Percentiles rank a stretch among this genome's conserved stretches.
phyloP scores from a whole-genome alignment of 2,113 vertebrate genomes.

The Oceanites oceanicus region DNA sequence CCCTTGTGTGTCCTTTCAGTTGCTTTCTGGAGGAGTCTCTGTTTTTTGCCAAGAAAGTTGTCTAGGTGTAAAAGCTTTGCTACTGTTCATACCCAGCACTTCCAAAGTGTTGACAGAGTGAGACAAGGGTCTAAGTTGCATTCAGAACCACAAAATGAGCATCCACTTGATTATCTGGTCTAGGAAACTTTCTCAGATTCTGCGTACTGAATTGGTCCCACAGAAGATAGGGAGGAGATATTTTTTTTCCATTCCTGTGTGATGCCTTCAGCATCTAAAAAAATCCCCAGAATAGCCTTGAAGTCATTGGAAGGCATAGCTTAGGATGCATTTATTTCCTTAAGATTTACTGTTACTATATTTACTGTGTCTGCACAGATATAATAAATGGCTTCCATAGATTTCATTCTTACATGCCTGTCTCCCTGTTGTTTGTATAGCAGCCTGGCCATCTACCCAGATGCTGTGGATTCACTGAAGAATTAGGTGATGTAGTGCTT shows the following conservation, averaged over 20 bases:
- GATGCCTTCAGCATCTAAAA: background rate
- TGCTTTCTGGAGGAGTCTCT: background rate
- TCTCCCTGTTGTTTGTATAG: background rate
- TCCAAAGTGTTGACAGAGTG: slow-evolving; percentile 22
- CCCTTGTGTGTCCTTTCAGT: background rate
- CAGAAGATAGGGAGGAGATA: background rate
- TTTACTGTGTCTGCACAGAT: background rate
- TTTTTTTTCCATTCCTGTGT: background rate
- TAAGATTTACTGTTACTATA: background rate
- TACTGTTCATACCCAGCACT: background rate
- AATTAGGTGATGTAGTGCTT: background rate
- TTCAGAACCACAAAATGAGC: slow-evolving; percentile 19
- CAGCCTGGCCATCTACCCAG: background rate
- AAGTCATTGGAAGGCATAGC: background rate
- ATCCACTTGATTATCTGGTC: background rate
- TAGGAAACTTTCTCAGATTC: background rate
- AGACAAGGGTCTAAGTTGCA: background rate
- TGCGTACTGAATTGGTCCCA: background rate
- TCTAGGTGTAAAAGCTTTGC: slow-evolving; percentile 40
- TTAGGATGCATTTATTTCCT: background rate
- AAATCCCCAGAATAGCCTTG: background rate
- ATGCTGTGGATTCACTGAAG: background rate
- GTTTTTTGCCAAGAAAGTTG: background rate
- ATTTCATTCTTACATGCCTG: background rate
- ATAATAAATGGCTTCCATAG: background rate